Evolutionary conservation across 2,888 invertebrate species (phyloP), one percentile per base, ranked within the genome.

Genomic region (Osmoderma eremita): DNA sequence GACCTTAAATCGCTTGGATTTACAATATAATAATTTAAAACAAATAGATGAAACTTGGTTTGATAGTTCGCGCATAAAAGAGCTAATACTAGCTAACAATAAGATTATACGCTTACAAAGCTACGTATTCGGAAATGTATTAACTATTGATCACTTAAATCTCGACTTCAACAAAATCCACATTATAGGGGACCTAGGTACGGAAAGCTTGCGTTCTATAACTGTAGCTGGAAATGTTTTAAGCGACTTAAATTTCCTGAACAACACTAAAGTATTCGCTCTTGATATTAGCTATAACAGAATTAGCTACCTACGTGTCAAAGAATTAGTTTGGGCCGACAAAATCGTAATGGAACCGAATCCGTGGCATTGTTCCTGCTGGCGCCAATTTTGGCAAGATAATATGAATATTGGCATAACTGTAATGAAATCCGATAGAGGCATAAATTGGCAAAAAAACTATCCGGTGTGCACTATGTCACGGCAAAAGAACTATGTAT

Each of bases 321-420:
- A 22, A 1, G 17, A 39, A 39, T n/a, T 41, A 13, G 24, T 20
- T 6, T 1, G 30, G 13, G 41, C 51, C n/a, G 20, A 51, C 10
- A 41, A 63, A 20, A 49, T 63, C n/a, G 49, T 41, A n/a, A 39
- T 51, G 36, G 41, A 63, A 38, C 63, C 63, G 5, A 63, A 63
- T 63, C 63, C 63, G 20, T 63, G 50, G 41, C 38, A 63, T 22
- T 63, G 63, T 39, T 49, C 50, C 2, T 63, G 63, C 13, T 20
- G 41, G 42, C 15, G 17, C 10, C 12, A 50, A 15, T 63, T 63
- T 24, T 38, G 39, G 51, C 22, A 50, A 61, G 30, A 51, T 15
- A 17, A 51, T 30, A 5, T 5, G 6, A 6, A 30, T 10, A 30
- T 30, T 13, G 24, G 4, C 13, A 13, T 30, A 2, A 30, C 6